Evolutionary conservation across 2,113 vertebrate species (phyloP).

Genomic region (Accipiter cooperii): DNA sequence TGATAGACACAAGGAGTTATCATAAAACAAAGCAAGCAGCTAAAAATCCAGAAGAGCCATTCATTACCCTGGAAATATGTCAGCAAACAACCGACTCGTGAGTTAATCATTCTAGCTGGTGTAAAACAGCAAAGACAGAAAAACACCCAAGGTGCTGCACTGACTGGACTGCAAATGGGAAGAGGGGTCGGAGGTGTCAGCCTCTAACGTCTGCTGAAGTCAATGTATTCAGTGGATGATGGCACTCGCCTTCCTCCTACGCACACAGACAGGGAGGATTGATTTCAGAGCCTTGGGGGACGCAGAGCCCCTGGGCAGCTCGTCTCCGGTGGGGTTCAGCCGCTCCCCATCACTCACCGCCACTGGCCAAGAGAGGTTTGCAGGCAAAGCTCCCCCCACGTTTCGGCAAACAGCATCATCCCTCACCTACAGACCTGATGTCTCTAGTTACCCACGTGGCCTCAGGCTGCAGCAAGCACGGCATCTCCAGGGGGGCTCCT

Average conservation of each 20-base stretch:
- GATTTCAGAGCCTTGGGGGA: background rate
- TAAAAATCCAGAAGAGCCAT: background rate
- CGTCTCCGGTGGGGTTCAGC: background rate
- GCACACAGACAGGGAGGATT: background rate
- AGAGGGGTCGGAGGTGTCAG: background rate
- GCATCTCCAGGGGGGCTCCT: background rate
- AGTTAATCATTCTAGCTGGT: background rate
- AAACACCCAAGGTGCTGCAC: background rate
- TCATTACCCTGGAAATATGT: background rate
- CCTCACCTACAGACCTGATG: background rate
- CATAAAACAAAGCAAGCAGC: background rate
- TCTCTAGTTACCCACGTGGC: rapidly evolving
- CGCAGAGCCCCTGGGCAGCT: background rate
- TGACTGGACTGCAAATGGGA: background rate
- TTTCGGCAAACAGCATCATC: background rate
- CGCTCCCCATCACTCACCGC: background rate
- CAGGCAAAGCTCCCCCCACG: background rate
- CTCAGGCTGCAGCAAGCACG: background rate
- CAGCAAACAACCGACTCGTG: rapidly evolving
- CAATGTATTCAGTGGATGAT: background rate
- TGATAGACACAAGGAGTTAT: background rate
- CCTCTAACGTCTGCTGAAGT: background rate
- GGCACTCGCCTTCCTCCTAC: background rate
- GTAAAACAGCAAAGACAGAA: background rate
- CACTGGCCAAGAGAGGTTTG: background rate